Evolutionary conservation across 2,113 vertebrate genomes (phyloP).

Genomic region (Gorsachius goisagi): DNA sequence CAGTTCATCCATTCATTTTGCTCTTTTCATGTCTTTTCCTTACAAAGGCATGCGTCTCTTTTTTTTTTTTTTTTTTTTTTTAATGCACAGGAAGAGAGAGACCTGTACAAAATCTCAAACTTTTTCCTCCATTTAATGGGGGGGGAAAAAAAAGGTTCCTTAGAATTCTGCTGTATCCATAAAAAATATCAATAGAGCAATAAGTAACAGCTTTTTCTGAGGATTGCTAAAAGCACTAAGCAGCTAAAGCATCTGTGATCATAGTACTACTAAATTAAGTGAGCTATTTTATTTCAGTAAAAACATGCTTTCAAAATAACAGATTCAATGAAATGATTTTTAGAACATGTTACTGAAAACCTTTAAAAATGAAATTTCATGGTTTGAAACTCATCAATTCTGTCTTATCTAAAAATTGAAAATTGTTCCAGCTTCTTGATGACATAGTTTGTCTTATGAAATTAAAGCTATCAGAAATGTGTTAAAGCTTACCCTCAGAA

Average conservation of each 20-base stretch:
- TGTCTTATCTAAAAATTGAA: neutral
- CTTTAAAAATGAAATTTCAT: neutral
- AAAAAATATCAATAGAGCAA: neutral
- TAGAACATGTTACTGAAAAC: neutral
- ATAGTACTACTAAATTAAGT: neutral
- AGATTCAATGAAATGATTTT: neutral
- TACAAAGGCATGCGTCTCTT: neutral
- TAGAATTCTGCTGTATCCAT: neutral
- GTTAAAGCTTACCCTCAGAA: neutral
- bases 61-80: neutral
- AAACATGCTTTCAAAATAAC: neutral
- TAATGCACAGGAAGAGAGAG: neutral
- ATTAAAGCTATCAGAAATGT: neutral
- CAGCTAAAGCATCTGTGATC: neutral
- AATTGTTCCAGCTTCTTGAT: neutral
- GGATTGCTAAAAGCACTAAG: neutral
- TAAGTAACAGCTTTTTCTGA: neutral
- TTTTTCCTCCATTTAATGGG: neutral
- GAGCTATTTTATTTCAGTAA: neutral
- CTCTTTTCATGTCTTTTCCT: constrained; percentile 31
- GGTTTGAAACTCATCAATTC: neutral
- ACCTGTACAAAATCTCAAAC: neutral
- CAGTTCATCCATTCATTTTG: constrained; percentile 47
- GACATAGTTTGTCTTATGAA: neutral
- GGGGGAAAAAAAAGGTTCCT: neutral